Percentiles rank a stretch among this genome's conserved stretches.
Evolutionary conservation across 2,113 vertebrate genomes (phyloP).

Genomic region (Halichoerus grypus): DNA sequence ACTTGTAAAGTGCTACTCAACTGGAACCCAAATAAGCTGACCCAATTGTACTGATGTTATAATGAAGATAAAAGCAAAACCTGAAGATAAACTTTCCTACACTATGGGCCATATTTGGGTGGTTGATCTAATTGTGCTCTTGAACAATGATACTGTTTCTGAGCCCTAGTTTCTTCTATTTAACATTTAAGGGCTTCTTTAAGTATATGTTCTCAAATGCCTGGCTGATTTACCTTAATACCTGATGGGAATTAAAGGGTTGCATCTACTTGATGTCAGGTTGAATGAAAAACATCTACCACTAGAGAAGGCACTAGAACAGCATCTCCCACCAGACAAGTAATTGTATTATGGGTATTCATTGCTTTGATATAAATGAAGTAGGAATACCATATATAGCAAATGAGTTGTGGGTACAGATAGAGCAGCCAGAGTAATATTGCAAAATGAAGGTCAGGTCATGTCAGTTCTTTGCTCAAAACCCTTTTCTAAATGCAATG

Average conservation of each 20-base stretch:
- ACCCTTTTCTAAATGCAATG: background rate
- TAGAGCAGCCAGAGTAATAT: background rate
- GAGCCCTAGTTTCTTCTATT: background rate
- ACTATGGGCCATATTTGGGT: background rate
- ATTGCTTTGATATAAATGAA: background rate
- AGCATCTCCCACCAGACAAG: background rate
- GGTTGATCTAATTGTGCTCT: background rate
- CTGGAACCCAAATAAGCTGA: background rate
- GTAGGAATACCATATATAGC: background rate
- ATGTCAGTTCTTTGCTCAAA: background rate
- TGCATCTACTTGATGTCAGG: background rate
- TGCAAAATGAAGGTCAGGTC: background rate
- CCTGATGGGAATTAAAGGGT: background rate
- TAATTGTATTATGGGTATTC: background rate
- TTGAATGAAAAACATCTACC: background rate
- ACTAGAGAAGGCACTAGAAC: background rate
- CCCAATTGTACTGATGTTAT: background rate
- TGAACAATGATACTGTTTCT: slow-evolving; percentile 42
- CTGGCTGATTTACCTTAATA: background rate
- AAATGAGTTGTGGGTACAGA: background rate
- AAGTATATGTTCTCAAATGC: background rate
- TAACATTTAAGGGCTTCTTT: background rate
- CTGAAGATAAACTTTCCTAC: background rate
- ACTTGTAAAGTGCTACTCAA: background rate
- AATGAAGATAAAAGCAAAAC: slow-evolving; percentile 11